phyloP scores from a whole-genome alignment of 1,140 invertebrate species.

The Drosophila pseudoananassae region DNA sequence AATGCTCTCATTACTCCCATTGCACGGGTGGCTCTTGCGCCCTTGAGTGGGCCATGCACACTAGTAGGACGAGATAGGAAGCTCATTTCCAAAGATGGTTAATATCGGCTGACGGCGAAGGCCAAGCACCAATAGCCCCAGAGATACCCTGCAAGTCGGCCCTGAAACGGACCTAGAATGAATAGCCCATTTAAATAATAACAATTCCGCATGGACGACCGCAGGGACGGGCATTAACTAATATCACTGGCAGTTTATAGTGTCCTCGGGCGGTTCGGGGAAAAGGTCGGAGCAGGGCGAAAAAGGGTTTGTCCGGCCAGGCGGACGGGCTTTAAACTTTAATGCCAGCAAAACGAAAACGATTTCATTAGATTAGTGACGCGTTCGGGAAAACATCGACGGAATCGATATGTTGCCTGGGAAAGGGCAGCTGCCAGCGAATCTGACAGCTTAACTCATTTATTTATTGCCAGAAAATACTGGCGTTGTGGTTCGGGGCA shows the following conservation, averaged over 20 bases:
- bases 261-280: constrained; percentile 16
- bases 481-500: background rate
- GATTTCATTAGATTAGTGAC: constrained; percentile 46
- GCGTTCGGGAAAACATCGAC: background rate
- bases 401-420: constrained; percentile 23
- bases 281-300: constrained; percentile 14
- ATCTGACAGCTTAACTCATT: constrained; percentile 36
- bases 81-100: background rate
- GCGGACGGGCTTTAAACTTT: constrained; percentile 31
- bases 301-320: constrained; percentile 30
- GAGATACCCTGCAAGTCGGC: background rate
- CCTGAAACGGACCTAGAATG: constrained; percentile 13
- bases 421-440: constrained; percentile 18
- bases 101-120: background rate
- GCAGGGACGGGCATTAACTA: constrained; percentile 47
- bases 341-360: constrained; percentile 41
- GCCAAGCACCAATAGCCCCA: background rate
- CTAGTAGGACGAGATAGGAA: no score
- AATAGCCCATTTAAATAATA: constrained; percentile 59
- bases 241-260: constrained; percentile 50
- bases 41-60: background rate
- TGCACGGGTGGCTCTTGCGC: background rate
- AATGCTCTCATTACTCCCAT: constrained; percentile 2
- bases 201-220: constrained; percentile 57
- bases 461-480: constrained; percentile 31